Evolutionary conservation across 2,888 invertebrate species (phyloP).

Genomic region (Philaethria dido): DNA sequence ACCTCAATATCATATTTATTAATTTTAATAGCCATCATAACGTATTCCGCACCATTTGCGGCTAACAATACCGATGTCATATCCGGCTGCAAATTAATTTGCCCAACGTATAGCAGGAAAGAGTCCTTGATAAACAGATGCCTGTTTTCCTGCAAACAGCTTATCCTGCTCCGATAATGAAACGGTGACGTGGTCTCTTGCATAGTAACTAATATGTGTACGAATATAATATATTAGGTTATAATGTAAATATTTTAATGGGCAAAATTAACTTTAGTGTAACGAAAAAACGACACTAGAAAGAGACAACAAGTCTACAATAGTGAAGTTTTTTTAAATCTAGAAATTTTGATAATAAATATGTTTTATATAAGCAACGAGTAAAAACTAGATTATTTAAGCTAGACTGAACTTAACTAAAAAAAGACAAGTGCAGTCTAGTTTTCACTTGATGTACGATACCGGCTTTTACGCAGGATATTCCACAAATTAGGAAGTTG

Average conservation of each 20-base stretch:
- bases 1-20: neutral
- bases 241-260: too few species aligned
- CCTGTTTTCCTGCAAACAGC: conserved; percentile 52
- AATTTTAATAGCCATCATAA: conserved; percentile 10
- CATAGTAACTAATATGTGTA: neutral
- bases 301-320: too few species aligned
- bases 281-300: too few species aligned
- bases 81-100: conserved; percentile 54
- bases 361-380: too few species aligned
- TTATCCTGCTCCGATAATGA: conserved; percentile 38
- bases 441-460: conserved; percentile 3
- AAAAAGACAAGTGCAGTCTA: neutral
- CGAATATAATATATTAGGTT: too few species aligned
- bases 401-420: too few species aligned
- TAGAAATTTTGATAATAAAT: too few species aligned
- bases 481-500: conserved; percentile 23
- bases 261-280: too few species aligned
- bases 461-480: neutral
- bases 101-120: conserved; percentile 50
- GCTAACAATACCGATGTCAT: conserved; percentile 40
- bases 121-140: conserved; percentile 51
- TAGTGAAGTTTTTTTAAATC: too few species aligned
- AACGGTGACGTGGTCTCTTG: neutral
- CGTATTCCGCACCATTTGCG: conserved; percentile 28
- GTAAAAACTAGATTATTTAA: too few species aligned